Percentiles rank a stretch among this genome's conserved stretches.
phyloP scores from a whole-genome alignment of 2,888 invertebrate genomes.

The Himalopsyche tibetana region DNA sequence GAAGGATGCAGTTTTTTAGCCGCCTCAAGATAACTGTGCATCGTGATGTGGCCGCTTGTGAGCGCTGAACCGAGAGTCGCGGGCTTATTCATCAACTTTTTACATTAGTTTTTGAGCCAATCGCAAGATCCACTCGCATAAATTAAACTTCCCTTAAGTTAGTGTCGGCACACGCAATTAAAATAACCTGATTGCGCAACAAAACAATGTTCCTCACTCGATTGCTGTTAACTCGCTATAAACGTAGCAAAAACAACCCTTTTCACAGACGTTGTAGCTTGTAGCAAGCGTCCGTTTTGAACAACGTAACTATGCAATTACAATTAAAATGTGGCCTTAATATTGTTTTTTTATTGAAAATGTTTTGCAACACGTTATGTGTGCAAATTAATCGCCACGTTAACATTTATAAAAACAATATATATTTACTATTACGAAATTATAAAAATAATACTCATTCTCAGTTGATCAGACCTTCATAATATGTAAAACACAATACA shows the following conservation, averaged over 20 bases:
- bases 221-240: constrained; percentile 27
- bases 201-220: constrained; percentile 33
- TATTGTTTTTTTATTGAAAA: neutral
- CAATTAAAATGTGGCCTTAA: constrained; percentile 32
- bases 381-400: neutral
- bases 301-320: constrained; percentile 8
- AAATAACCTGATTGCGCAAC: constrained; percentile 40
- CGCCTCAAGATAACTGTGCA: constrained; percentile 35
- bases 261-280: constrained; percentile 14
- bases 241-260: constrained; percentile 35
- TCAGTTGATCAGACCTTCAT: too few relatives aligned
- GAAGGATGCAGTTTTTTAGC: constrained; percentile 18
- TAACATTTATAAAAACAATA: neutral
- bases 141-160: constrained; percentile 36
- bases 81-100: constrained; percentile 38
- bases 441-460: too few relatives aligned
- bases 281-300: neutral
- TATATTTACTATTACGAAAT: too few relatives aligned
- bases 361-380: neutral
- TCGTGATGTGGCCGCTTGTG: neutral
- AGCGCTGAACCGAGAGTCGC: constrained; percentile 23
- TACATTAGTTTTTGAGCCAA: constrained; percentile 18
- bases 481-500: too few relatives aligned
- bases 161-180: constrained; percentile 38
- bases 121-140: constrained; percentile 28